Base-by-base conservation (phyloP, 2,113 vertebrate species). In the Haemorhous mexicanus region DNA sequence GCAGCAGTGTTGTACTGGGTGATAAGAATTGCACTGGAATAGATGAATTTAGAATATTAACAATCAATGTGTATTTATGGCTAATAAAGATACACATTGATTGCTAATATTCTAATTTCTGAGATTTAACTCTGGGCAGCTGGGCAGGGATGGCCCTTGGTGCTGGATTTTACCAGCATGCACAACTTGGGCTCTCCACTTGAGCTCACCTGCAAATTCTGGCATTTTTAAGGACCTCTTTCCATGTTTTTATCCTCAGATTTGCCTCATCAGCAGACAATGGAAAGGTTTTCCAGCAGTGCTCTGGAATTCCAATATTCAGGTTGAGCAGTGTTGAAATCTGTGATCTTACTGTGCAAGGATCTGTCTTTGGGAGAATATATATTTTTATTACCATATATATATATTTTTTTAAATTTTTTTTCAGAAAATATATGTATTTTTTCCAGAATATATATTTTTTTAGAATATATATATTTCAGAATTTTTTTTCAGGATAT, bases 211-310 rank as follows among this genome's bases (percentile, higher is more conserved):
- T 70, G 16, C 23, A 30, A 33, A 37, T 6, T 2, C 5, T 4
- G 13, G 39, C 8, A 2, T 55, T 17, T 55, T 32, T 10, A n/a
- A 44, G 28, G 33, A 59, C 13, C 20, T 32, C 22, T 32, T 70
- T 14, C 7, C 4, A 30, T 82, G 35, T 6, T 43, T 63, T 59
- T 55, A 33, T 26, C 62, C 43, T 44, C 10, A 35, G 26, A 24
- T 35, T 27, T 43, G 3, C 16, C 61, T 58, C 32, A 8, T 8
- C 39, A 30, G 13, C 21, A 62, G 50, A 4, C 33, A 47, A 2
- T 3, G 7, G 0, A 11, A 22, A 12, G 62, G 10, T 43, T 92
- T 79, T 75, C 37, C 39, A 44, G 0, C 3, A 37, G 39, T 4
- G 46, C n/a, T 70, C 28, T 55, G 21, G 15, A 64, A 58, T 78